phyloP scores from a whole-genome alignment of 2,113 vertebrate species.

The Caretta caretta region DNA sequence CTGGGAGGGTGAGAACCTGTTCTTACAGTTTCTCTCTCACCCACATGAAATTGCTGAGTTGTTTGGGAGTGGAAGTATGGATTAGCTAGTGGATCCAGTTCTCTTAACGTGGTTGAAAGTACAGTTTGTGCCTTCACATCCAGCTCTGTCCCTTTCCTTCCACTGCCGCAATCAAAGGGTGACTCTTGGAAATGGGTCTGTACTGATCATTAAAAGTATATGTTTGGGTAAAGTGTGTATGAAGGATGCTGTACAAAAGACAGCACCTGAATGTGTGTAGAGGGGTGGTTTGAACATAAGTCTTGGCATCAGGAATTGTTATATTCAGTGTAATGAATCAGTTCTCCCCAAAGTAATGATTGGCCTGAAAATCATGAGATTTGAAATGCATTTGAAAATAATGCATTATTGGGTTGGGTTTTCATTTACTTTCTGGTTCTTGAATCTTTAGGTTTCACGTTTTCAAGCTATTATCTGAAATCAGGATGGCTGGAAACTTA shows the following conservation, averaged over 20 bases:
- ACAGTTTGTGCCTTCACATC: constrained; percentile 24
- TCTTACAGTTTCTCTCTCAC: constrained; percentile 37
- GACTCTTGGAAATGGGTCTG: neutral
- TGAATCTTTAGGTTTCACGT: neutral
- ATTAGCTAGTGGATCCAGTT: constrained; percentile 66
- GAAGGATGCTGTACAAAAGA: neutral
- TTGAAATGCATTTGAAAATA: neutral
- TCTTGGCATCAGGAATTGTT: neutral
- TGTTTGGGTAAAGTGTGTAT: neutral
- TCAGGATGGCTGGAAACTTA: neutral
- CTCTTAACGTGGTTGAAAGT: constrained; percentile 58
- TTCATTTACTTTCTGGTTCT: neutral
- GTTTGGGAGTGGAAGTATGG: constrained; percentile 62
- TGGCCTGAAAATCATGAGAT: neutral
- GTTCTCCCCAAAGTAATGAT: neutral
- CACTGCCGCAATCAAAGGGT: neutral
- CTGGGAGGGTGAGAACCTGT: constrained; percentile 37
- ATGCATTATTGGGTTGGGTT: neutral
- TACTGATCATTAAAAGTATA: neutral
- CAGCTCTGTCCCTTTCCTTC: constrained; percentile 3
- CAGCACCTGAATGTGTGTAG: neutral
- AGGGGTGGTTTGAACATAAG: accelerated
- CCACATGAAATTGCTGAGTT: constrained; percentile 45
- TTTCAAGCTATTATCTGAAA: neutral
- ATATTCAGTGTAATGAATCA: neutral